These are phyloP conservation scores for Capitella teleta DNA, from an alignment of 1,140 invertebrate species.

Conservation along the genomic window DNA sequence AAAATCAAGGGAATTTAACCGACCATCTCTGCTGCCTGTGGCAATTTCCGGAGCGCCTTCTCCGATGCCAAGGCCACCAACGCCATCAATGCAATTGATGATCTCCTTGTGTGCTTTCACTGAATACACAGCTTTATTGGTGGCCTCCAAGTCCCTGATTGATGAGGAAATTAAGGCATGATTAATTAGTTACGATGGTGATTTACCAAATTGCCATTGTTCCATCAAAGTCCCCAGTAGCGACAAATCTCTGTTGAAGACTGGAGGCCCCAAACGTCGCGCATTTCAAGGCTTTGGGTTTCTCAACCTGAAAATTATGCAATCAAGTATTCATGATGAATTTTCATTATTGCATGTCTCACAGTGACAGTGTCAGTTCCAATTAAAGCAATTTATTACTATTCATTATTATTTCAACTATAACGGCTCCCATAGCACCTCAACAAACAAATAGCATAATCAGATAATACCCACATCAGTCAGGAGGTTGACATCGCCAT, in stretches of 20 bases:
- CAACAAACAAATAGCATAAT: not conserved
- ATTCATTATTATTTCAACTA: no score
- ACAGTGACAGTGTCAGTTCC: no score
- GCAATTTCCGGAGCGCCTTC: constrained; percentile 85
- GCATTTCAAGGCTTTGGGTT: constrained; percentile 77
- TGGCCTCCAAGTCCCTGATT: constrained; percentile 67
- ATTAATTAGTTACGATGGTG: not conserved
- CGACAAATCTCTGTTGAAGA: constrained; percentile 64
- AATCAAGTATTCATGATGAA: no score
- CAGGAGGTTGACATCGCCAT: constrained; percentile 58
- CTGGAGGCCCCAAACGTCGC: constrained; percentile 80
- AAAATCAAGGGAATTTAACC: no score
- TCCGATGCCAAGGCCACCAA: constrained; percentile 69
- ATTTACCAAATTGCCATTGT: constrained; percentile 67
- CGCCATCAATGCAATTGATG: constrained; percentile 84
- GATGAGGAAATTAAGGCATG: not conserved
- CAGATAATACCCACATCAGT: constrained; percentile 46
- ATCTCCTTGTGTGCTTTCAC: constrained; percentile 74
- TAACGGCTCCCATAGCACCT: no score
- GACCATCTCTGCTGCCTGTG: constrained; percentile 84
- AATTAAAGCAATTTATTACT: no score
- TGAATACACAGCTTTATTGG: constrained; percentile 62
- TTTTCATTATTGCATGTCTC: no score
- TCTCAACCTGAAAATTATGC: constrained; percentile 49
- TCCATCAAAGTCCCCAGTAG: constrained; percentile 85